phyloP scores from a whole-genome alignment of 2,797 vertebrate species.

The Enteromius radiatus region DNA sequence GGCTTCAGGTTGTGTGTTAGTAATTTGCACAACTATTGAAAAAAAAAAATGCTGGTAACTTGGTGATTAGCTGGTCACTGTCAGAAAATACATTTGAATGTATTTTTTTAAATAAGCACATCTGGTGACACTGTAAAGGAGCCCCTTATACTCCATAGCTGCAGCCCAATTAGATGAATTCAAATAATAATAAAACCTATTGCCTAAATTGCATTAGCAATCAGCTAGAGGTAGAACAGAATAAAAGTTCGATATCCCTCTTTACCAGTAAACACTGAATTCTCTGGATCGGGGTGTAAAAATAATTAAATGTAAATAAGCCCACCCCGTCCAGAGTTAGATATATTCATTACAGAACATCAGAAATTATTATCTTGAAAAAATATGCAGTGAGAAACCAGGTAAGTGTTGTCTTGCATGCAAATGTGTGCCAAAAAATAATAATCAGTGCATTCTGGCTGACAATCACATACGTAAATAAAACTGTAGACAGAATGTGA shows the following conservation, averaged over 20 bases:
- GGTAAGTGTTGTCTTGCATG: conserved; percentile 20
- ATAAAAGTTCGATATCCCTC: conserved; percentile 35
- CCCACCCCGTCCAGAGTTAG: conserved; percentile 1
- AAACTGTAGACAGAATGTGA: not conserved
- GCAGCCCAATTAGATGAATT: conserved; percentile 8
- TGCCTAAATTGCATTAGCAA: conserved; percentile 20
- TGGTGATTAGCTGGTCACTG: conserved; percentile 14
- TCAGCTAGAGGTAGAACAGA: conserved; percentile 53
- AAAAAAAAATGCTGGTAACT: conserved; percentile 34
- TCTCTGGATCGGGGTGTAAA: not conserved
- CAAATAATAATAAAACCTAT: conserved; percentile 1
- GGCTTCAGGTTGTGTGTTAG: not conserved
- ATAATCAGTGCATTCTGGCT: conserved; percentile 37
- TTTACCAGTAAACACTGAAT: conserved; percentile 40
- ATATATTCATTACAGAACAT: conserved; percentile 4
- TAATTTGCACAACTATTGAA: not conserved
- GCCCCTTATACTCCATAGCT: conserved; percentile 12
- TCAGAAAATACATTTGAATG: not conserved
- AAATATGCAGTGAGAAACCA: conserved; percentile 31
- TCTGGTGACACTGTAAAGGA: not conserved
- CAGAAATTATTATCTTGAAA: conserved; percentile 6
- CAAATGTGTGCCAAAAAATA: not conserved
- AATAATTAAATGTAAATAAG: not conserved
- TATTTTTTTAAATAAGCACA: conserved; percentile 13
- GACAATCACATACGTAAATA: conserved; percentile 30